phyloP scores from a whole-genome alignment of 2,113 vertebrate genomes.

The Amia ocellicauda region DNA sequence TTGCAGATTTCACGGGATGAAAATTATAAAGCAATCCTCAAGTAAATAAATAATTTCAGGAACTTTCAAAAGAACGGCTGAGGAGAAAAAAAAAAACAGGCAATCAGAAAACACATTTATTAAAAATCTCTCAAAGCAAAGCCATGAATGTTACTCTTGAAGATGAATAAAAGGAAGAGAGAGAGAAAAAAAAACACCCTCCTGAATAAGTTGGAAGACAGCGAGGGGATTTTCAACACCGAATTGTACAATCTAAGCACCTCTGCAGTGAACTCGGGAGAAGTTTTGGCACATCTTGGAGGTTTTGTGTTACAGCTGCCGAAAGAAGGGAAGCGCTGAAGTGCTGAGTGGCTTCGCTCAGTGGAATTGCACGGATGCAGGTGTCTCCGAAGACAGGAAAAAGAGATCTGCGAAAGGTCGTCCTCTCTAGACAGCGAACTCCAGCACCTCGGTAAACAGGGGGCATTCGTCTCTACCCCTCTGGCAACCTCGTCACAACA shows the following conservation, averaged over 20 bases:
- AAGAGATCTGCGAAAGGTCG: conserved; percentile 50
- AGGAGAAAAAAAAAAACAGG: too few relatives aligned
- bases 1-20: too few relatives aligned
- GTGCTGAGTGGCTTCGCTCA: conserved; percentile 31
- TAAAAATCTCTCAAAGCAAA: too few relatives aligned
- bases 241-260: conserved; percentile 50
- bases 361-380: conserved; percentile 61
- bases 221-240: background rate
- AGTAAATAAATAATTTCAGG: background rate
- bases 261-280: conserved; percentile 54
- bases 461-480: background rate
- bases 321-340: conserved; percentile 52
- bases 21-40: too few relatives aligned
- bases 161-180: background rate
- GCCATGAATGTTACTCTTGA: too few relatives aligned
- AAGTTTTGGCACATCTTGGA: conserved; percentile 52
- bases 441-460: conserved; percentile 29
- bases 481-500: background rate
- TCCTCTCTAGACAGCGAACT: conserved; percentile 27
- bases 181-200: background rate
- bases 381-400: conserved; percentile 60
- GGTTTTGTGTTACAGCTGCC: conserved; percentile 56
- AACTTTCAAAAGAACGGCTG: background rate
- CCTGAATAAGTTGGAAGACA: background rate
- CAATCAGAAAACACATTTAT: too few relatives aligned